phyloP scores from a whole-genome alignment of 2,113 vertebrate species.

The Camarhynchus parvulus region DNA sequence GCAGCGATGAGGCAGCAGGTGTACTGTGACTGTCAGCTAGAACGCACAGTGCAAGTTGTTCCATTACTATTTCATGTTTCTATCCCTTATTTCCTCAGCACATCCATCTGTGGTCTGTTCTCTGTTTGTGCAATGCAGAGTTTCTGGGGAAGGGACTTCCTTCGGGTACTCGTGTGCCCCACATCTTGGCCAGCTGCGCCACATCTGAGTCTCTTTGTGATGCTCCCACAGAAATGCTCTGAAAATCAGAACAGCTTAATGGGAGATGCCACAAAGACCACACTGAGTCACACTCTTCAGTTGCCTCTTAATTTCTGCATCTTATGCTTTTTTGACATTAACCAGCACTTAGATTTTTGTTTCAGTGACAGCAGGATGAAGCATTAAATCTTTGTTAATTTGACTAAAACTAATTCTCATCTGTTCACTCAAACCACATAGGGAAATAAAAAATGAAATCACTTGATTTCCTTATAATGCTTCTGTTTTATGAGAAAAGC shows the following conservation, averaged over 20 bases:
- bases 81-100: neutral
- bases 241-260: neutral
- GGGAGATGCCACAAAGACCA: neutral
- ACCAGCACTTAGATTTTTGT: neutral
- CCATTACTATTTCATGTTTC: neutral
- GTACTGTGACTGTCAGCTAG: neutral
- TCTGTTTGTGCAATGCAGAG: neutral
- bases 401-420: neutral
- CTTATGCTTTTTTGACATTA: neutral
- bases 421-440: neutral
- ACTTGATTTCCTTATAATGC: neutral
- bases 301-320: neutral
- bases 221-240: neutral
- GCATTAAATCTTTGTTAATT: neutral
- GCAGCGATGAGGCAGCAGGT: neutral
- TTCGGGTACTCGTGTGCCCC: neutral
- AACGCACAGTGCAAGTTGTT: neutral
- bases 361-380: neutral
- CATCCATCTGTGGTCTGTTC: neutral
- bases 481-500: neutral
- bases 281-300: neutral
- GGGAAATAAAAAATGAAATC: neutral
- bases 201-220: neutral
- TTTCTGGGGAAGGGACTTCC: neutral
- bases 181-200: neutral